These are phyloP conservation scores for Meganola albula DNA, from an alignment of 2,888 invertebrate genomes.

Conservation along the genomic window DNA sequence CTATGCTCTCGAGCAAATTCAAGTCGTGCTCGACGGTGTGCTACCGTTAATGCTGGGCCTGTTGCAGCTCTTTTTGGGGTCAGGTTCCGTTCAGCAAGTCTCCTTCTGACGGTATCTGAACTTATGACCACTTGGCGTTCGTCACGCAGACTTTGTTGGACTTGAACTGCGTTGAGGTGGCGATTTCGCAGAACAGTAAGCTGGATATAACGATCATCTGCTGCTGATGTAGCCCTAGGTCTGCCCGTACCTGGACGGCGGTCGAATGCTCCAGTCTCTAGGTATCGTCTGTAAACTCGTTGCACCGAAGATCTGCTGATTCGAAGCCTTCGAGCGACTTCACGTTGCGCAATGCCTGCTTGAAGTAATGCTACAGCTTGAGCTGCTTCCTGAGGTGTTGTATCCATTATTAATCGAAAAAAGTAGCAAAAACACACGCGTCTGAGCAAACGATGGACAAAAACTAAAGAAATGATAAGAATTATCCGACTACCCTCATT, in stretches of 20 bases:
- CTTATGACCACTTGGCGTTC: constrained; percentile 7
- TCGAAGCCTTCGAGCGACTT: constrained; percentile 11
- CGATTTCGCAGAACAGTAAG: constrained; percentile 10
- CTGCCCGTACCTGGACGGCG: constrained; percentile 8
- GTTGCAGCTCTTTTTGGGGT: constrained; percentile 8
- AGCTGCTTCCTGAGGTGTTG: constrained; percentile 9
- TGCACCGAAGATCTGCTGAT: constrained; percentile 12
- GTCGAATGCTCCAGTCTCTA: no score
- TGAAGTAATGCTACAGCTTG: constrained; percentile 14
- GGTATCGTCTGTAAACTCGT: no score
- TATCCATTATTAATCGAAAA: no score
- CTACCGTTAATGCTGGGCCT: constrained; percentile 12
- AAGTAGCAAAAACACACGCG: no score
- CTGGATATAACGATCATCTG: constrained; percentile 3
- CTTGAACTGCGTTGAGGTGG: constrained; percentile 14
- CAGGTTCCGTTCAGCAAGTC: constrained; percentile 1
- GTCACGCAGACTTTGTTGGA: constrained; percentile 16
- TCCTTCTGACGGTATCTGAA: constrained; percentile 3
- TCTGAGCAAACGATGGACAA: no score
- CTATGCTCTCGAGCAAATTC: constrained; percentile 17
- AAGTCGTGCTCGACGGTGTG: constrained; percentile 10
- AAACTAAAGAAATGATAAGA: no score
- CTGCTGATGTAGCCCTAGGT: constrained; percentile 1
- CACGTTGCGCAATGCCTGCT: constrained; percentile 16
- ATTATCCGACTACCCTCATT: no score